A percentile compares a stretch with the other conserved stretches of the same genome.
These are phyloP conservation scores for Chrysoperla carnea DNA, from an alignment of 1,140 invertebrate genomes.

Conservation along the genomic window DNA sequence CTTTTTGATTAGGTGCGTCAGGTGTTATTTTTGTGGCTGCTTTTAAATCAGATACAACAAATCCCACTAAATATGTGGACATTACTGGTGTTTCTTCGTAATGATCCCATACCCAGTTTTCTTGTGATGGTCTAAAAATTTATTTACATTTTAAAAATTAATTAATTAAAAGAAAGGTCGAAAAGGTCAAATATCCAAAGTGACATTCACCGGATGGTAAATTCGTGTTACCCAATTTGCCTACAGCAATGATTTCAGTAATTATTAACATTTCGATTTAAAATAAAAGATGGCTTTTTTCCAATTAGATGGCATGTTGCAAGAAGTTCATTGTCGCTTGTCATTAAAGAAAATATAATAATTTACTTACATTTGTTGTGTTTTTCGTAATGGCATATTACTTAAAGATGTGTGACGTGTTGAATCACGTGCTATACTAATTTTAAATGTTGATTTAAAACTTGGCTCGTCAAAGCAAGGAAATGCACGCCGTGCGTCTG, in stretches of 20 bases:
- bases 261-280: no score
- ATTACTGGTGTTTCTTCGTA: constrained; percentile 54
- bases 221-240: no score
- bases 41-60: constrained; percentile 4
- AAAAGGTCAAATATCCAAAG: no score
- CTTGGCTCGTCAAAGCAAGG: constrained; percentile 81
- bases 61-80: constrained; percentile 74
- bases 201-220: no score
- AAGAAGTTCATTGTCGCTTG: no score
- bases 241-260: no score
- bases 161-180: no score
- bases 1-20: no score
- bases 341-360: no score
- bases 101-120: constrained; percentile 32
- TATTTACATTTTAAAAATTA: no score
- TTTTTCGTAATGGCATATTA: constrained; percentile 13
- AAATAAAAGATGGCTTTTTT: no score
- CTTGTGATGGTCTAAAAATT: background rate
- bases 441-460: constrained; percentile 59
- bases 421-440: constrained; percentile 36
- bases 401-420: constrained; percentile 9
- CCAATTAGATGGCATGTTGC: no score
- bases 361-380: background rate
- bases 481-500: constrained; percentile 64
- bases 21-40: constrained; percentile 19